Evolutionary conservation across 2,797 vertebrate genomes (phyloP).

Genomic region (Garrulus glandarius): DNA sequence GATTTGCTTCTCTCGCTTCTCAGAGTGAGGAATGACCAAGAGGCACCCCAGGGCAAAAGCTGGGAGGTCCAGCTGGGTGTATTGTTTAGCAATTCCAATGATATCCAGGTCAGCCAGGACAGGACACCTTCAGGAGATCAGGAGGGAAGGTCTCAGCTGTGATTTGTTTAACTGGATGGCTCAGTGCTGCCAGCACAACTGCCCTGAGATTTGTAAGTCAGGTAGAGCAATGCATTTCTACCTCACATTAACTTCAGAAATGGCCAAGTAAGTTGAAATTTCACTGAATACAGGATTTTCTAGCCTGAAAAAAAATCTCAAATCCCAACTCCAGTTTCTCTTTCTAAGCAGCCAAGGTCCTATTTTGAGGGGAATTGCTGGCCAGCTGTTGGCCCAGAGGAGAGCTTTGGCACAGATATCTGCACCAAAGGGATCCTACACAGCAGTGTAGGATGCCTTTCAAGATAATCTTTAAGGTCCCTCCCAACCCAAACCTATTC

Average conservation of each 20-base stretch:
- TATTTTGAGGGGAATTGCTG: not conserved
- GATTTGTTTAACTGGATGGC: not conserved
- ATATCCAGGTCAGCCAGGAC: conserved; percentile 88
- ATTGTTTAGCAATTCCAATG: conserved; percentile 88
- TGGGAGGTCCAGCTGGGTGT: conserved; percentile 85
- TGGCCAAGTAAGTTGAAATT: not conserved
- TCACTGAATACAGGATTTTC: not conserved
- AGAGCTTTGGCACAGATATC: not conserved
- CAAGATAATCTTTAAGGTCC: not conserved
- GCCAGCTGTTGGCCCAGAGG: not conserved
- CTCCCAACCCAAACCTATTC: not conserved
- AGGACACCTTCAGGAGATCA: conserved; percentile 81
- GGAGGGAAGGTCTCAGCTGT: not conserved
- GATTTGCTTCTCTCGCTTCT: conserved; percentile 85
- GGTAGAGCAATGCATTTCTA: not conserved
- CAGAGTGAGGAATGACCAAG: conserved; percentile 83
- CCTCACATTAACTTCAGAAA: not conserved
- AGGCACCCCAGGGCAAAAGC: conserved; percentile 90
- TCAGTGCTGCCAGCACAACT: not conserved
- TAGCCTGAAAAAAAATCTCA: not conserved
- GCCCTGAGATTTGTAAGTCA: not conserved
- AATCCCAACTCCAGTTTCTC: not conserved
- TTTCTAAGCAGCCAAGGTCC: not conserved
- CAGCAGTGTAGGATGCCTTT: not conserved
- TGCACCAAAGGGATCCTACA: not conserved